phyloP scores from a whole-genome alignment of 2,888 invertebrate species.

The Drosophila pseudotalamancana region DNA sequence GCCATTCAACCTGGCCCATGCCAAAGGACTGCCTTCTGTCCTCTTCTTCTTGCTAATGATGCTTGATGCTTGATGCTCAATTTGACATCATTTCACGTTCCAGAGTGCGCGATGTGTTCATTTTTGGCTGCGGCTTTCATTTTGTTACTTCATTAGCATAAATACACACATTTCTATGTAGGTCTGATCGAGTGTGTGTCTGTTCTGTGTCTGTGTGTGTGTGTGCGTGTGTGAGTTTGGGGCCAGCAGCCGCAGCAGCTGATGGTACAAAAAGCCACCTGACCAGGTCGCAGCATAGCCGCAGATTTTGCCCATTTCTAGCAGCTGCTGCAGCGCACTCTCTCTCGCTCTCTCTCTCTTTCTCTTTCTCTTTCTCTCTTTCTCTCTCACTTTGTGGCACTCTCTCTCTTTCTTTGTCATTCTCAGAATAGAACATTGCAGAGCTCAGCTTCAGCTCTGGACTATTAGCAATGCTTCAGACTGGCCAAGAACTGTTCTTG shows the following conservation, averaged over 20 bases:
- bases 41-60: slow-evolving; percentile 10
- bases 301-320: slow-evolving; percentile 41
- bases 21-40: too few species aligned
- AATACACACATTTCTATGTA: slow-evolving; percentile 36
- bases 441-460: slow-evolving; percentile 23
- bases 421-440: slow-evolving; percentile 21
- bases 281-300: slow-evolving; percentile 39
- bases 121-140: slow-evolving; percentile 37
- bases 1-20: slow-evolving; percentile 31
- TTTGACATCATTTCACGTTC: neutral
- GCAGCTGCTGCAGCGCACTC: slow-evolving; percentile 7
- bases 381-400: slow-evolving; percentile 3
- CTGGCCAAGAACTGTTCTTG: slow-evolving; percentile 66
- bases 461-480: slow-evolving; percentile 26
- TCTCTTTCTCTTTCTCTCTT: neutral
- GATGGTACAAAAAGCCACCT: slow-evolving; percentile 47
- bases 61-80: neutral
- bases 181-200: slow-evolving; percentile 6
- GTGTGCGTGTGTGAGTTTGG: slow-evolving; percentile 34
- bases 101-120: too few species aligned
- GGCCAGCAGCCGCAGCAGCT: slow-evolving; percentile 32
- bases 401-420: neutral
- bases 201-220: slow-evolving; percentile 9
- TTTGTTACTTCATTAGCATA: slow-evolving; percentile 51
- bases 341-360: neutral